Base-by-base conservation (phyloP, 1,140 invertebrate genomes). In the Caenorhabditis remanei region DNA sequence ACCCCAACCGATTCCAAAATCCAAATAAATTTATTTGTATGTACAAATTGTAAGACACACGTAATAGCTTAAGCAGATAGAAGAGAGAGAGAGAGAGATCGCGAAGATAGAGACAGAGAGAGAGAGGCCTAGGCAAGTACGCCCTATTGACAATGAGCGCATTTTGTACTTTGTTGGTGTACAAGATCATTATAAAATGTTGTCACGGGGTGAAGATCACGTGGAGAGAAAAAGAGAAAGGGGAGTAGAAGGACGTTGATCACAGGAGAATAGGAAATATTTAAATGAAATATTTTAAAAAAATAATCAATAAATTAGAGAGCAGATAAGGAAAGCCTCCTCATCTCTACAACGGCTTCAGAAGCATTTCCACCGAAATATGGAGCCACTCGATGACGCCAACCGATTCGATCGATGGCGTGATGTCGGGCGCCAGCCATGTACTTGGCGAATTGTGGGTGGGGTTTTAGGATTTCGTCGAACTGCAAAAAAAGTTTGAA, bases 11-110 rank as follows among this genome's bases (percentile, higher is more conserved):
- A 46, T 46, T 19, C 19, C 7, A 43, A 43, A 16, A 67, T 43
- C 40, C 19, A 6, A 43, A 71, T 63, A 19, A 13, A 79, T 79
- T 53, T 79, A 40, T 40, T 21, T 50, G 13, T 71, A 79, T 79
- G 19, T 79, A 79, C 71, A 79, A 79, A 9, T 79, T n/a, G 9
- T n/a, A 24, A 50, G 14, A 50, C 32, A 79, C 71, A 79, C 71
- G 71, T 79, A 79, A 79, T 79, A 50, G 71, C 46, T 43, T 50
- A 79, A 79, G 71, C 71, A 79, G 71, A 79, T 50, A 79, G 46
- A 50, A 21, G 16, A 24, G 71, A 79, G 71, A 79, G 61, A 32
- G 21, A 58, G 21, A n/a, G 32, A 50, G 24, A 19, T 79, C 46
- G 53, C 21, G 46, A 71, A 19, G 65, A 71, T 11, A 71, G 21